Base-by-base conservation (phyloP, 2,797 vertebrate species). In the Limosa lapponica region DNA sequence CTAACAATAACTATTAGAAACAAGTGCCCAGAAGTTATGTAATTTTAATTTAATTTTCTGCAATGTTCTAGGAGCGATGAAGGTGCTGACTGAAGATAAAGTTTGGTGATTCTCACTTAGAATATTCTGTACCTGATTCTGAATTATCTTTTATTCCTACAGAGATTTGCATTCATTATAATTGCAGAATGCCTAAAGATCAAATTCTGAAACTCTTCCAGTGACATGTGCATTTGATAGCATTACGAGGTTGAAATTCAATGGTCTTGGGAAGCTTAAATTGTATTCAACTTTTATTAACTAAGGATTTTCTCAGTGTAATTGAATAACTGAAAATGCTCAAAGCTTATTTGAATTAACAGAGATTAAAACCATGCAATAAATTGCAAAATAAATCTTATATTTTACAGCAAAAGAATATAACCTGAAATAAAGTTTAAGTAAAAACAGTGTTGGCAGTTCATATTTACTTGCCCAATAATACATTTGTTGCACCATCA, bases 201-300 rank as follows among this genome's bases (percentile, higher is more conserved):
- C 97, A 97, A 95, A 91, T 95, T 96, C 79, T 89, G 71, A 97
- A 95, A 97, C 79, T 97, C 58, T 95, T 96, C 88, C 59, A 96
- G 58, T 91, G 95, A 93, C 93, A 92, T 96, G 37, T 9, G 4
- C 88, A 94, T 97, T 97, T 97, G 92, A 97, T 93, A 96, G 46
- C 30, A 96, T 97, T 98, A 94, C 8, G 30, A 66, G 28, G 96
- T 69, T 94, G 89, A 95, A 90, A 96, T 96, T 96, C 97, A 97
- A 96, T 95, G 90, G 80, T 92, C 66, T 95, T 97, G 74, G 70
- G 71, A 97, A 97, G 96, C 72, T 98, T 97, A 96, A 96, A 91
- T 93, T 96, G 59, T 94, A 97, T 97, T 97, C 95, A 96, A 96
- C 41, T 97, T 98, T 96, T 93, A 96, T 97, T 97, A 97, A 97